Base-by-base conservation (phyloP, 1,140 invertebrate genomes). In the Samia ricini region DNA sequence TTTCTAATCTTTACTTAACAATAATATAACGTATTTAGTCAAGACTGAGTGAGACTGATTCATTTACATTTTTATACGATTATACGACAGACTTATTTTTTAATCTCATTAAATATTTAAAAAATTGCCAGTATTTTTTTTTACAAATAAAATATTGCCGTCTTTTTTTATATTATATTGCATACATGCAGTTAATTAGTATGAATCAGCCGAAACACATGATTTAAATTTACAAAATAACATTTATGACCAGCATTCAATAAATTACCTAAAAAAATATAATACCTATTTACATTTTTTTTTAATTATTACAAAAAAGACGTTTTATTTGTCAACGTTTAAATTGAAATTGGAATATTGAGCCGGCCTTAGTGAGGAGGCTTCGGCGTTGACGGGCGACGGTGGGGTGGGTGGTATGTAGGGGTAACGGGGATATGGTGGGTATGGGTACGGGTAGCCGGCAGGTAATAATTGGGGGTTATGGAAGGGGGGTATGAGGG, bases 401-500 rank as follows among this genome's bases (percentile, higher is more conserved):
- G 84, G 74, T 2, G 83, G 76, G 0, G 79, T 85, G 8, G 82
- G 83, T 0, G 85, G 74, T 22, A 88, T 84, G 66, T 88, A 88
- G 1, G 85, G 85, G 64, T 88, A 88, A 12, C 83, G 65, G 36
- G 83, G 77, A 62, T 88, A 84, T 0, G 85, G 68, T 0, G 82
- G 78, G 60, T 88, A 87, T 0, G 78, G 82, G 67, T 85, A 85
- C 42, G 91, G 80, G 77, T 91, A 91, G 26, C 88, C 89, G 21
- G 78, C 76, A 65, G 91, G 77, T 79, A 93, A n/a, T 61, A 92
- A 66, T 75, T 91, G 74, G 58, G 86, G 68, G 84, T 90, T 76
- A 71, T 88, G 83, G 90, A 91, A 79, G 67, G 87, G 88, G 5
- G 91, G 85, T 71, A 93, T 77, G 0, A 91, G 83, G 0, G 90